phyloP scores from a whole-genome alignment of 2,797 vertebrate genomes.

The Anas flavirostris region DNA sequence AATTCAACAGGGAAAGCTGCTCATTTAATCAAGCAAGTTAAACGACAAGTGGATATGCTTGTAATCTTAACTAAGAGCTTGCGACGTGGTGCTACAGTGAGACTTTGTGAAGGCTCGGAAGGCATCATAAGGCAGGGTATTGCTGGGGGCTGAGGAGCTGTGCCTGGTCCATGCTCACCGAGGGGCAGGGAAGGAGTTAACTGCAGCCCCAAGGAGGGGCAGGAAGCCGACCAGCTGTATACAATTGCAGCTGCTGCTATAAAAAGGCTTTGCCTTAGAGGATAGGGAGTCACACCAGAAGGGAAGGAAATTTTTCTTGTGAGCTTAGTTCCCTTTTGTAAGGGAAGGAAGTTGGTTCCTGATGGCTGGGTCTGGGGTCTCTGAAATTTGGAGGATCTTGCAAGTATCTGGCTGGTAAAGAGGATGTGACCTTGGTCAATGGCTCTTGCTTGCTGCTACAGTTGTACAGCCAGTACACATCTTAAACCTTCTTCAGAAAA shows the following conservation, averaged over 20 bases:
- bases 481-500: neutral
- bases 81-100: neutral
- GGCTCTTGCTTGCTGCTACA: neutral
- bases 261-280: slow-evolving; percentile 59
- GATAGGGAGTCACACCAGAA: slow-evolving; percentile 10
- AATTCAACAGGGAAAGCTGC: neutral
- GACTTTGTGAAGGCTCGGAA: neutral
- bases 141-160: neutral
- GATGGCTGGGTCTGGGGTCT: neutral
- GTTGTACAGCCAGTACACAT: neutral
- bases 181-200: slow-evolving; percentile 40
- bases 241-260: slow-evolving; percentile 67
- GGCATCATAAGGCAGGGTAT: neutral
- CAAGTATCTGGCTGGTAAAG: neutral
- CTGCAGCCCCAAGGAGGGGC: slow-evolving; percentile 25
- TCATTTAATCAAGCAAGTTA: neutral
- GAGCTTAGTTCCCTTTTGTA: slow-evolving; percentile 17
- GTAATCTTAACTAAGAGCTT: neutral
- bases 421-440: neutral
- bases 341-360: slow-evolving; percentile 39
- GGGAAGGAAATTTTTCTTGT: slow-evolving; percentile 64
- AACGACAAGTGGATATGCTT: neutral
- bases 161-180: accelerated
- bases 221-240: slow-evolving; percentile 66
- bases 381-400: neutral